Conservation (phyloP, 2,113 vertebrate species). For the Sciurus niger region DNA sequence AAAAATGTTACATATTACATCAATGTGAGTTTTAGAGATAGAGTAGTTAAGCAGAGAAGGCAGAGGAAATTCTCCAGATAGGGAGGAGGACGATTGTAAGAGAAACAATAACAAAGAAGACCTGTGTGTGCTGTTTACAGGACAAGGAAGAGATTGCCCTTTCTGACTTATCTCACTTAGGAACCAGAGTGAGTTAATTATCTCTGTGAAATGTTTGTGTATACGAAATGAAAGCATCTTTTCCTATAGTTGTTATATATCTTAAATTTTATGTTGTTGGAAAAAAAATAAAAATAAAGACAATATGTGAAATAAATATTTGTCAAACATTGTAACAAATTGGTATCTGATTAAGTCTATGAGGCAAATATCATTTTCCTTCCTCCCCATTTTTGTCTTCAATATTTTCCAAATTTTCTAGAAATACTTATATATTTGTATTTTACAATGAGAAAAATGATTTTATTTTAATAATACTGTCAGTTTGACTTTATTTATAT, state of each 20-base stretch:
- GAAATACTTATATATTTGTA: neutral
- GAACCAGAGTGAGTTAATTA: neutral
- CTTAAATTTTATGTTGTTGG: neutral
- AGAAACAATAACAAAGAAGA: neutral
- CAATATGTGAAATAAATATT: neutral
- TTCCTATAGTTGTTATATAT: neutral
- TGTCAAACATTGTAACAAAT: neutral
- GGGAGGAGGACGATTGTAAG: neutral
- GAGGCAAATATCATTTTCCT: neutral
- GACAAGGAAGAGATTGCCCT: neutral
- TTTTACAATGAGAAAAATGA: neutral
- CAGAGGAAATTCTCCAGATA: neutral
- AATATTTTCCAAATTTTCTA: neutral
- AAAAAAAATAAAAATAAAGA: neutral
- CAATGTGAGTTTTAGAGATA: neutral
- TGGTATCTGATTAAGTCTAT: neutral
- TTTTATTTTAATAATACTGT: slow-evolving; percentile 15
- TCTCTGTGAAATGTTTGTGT: neutral
- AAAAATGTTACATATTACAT: neutral
- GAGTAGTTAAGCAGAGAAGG: neutral
- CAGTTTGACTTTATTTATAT: neutral
- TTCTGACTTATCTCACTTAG: neutral
- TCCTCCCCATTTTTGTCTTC: neutral
- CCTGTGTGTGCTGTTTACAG: neutral
- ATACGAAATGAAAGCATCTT: neutral